phyloP scores from a whole-genome alignment of 2,113 vertebrate genomes.

The Engraulis encrasicolus region DNA sequence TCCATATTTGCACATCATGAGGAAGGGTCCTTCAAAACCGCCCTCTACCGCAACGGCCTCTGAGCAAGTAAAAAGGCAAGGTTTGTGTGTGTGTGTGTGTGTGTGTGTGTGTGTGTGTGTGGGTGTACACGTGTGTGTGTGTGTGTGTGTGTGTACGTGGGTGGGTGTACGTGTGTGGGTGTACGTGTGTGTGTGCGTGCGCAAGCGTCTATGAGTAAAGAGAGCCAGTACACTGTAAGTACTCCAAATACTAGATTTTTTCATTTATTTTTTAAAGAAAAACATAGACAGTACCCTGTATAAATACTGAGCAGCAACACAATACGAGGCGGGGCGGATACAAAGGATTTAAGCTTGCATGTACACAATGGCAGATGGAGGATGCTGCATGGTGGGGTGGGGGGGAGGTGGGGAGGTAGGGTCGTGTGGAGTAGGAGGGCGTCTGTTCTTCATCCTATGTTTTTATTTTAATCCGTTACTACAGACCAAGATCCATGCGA shows the following conservation, averaged over 20 bases:
- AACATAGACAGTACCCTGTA: neutral
- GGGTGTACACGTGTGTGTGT: neutral
- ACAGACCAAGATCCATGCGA: neutral
- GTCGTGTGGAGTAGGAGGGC: too few species aligned
- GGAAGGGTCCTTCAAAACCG: neutral
- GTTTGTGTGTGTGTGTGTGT: neutral
- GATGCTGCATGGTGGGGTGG: too few species aligned
- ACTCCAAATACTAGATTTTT: too few species aligned
- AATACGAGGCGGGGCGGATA: neutral
- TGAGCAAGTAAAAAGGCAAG: neutral
- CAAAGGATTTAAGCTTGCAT: neutral
- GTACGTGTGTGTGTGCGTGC: too few species aligned
- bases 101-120: neutral
- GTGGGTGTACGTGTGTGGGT: too few species aligned
- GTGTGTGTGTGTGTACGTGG: neutral
- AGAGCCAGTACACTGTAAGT: too few species aligned
- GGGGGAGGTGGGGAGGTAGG: too few species aligned
- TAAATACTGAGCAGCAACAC: neutral
- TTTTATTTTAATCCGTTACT: conserved; percentile 27
- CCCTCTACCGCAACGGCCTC: neutral
- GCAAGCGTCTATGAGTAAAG: too few species aligned
- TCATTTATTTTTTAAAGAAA: too few species aligned
- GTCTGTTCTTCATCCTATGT: neutral
- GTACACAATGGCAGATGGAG: neutral
- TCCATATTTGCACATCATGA: conserved; percentile 42